Conservation (phyloP, 2,797 vertebrate genomes). For the Notolabrus celidotus region DNA sequence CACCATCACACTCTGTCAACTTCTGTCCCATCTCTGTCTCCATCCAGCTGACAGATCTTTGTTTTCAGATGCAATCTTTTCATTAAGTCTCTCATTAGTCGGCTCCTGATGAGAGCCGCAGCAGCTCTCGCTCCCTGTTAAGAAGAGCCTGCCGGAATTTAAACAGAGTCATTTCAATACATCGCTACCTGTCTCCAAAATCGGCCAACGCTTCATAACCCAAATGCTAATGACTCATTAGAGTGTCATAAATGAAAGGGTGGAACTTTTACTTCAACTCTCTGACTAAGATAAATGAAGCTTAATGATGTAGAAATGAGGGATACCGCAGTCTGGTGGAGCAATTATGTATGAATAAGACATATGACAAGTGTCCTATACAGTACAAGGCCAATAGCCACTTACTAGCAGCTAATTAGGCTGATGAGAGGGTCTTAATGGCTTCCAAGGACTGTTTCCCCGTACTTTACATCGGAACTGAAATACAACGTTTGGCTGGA, state of each 20-base stretch:
- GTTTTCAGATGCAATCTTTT: constrained; percentile 56
- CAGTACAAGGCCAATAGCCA: constrained; percentile 57
- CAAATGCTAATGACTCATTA: constrained; percentile 60
- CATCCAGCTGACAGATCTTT: constrained; percentile 40
- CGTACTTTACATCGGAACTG: constrained; percentile 42
- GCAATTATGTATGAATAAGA: constrained; percentile 77
- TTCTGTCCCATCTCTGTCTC: constrained; percentile 10
- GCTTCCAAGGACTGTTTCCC: constrained; percentile 55
- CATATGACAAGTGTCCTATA: constrained; percentile 66
- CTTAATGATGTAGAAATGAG: constrained; percentile 74
- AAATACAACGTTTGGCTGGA: constrained; percentile 42
- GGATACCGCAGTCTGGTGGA: constrained; percentile 59
- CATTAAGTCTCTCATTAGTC: constrained; percentile 66
- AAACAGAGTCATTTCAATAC: constrained; percentile 41
- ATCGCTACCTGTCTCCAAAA: constrained; percentile 22
- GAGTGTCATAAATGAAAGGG: constrained; percentile 60
- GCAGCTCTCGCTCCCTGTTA: constrained; percentile 1
- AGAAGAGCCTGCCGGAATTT: constrained; percentile 32
- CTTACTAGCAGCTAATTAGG: constrained; percentile 77
- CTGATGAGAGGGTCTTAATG: constrained; percentile 71
- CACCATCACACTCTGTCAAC: constrained; percentile 16
- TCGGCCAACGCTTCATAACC: constrained; percentile 48
- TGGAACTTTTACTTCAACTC: constrained; percentile 53
- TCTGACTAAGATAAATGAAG: constrained; percentile 59
- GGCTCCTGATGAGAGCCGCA: constrained; percentile 40